A percentile compares a stretch with the other conserved stretches of the same genome.
Evolutionary conservation across 1,140 invertebrate species (phyloP).

Genomic region (Battus philenor): DNA sequence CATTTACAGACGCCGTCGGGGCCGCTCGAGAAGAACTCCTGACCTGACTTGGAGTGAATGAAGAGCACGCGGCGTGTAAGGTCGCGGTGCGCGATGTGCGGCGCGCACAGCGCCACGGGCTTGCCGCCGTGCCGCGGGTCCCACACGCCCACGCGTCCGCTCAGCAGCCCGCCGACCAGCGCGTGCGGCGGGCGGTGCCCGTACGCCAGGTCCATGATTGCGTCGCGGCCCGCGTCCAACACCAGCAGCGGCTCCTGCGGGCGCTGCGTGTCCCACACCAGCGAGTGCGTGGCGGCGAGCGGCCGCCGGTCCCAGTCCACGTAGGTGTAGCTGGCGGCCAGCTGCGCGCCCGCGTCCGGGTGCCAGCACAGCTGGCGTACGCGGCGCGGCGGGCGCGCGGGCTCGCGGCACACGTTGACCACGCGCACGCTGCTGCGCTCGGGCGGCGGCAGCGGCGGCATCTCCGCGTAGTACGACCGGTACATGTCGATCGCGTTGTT

Average conservation of each 20-base stretch:
- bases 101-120: slow-evolving; percentile 77
- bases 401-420: slow-evolving; percentile 56
- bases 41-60: slow-evolving; percentile 89
- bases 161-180: slow-evolving; percentile 72
- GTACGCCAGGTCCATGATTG: slow-evolving; percentile 88
- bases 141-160: slow-evolving; percentile 82
- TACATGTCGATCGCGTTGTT: slow-evolving; percentile 96
- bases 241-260: slow-evolving; percentile 88
- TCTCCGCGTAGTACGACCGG: slow-evolving; percentile 88
- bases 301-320: slow-evolving; percentile 82
- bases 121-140: slow-evolving; percentile 82
- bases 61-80: slow-evolving; percentile 85
- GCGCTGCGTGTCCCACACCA: slow-evolving; percentile 96
- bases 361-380: slow-evolving; percentile 89
- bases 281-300: slow-evolving; percentile 77
- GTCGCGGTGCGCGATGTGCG: slow-evolving; percentile 86
- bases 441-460: slow-evolving; percentile 76
- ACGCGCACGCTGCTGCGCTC: slow-evolving; percentile 81
- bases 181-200: slow-evolving; percentile 91
- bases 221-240: slow-evolving; percentile 82
- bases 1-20: slow-evolving; percentile 90
- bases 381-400: slow-evolving; percentile 80
- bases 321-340: slow-evolving; percentile 91
- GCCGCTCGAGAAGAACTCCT: slow-evolving; percentile 91
- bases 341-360: slow-evolving; percentile 86